Evolutionary conservation across 2,797 vertebrate species (phyloP), one percentile per base, ranked within the genome.

Genomic region (Tarsius wallacei): DNA sequence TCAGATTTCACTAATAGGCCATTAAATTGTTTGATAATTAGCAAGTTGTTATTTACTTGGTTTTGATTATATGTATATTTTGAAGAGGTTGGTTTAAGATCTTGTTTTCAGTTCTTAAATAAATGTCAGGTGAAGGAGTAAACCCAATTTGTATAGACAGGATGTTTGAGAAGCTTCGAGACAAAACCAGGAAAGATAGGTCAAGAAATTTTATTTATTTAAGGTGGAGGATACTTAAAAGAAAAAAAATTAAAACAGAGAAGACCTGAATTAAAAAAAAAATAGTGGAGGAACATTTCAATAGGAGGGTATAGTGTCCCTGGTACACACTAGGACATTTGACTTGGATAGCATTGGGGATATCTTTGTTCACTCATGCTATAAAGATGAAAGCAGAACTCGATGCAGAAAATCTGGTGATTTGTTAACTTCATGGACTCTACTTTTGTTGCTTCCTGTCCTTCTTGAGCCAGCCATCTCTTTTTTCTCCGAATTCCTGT

Each of bases 1-100:
- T 81, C 76, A 31, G 1, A 19, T 90, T 88, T 83, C 85, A 61
- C 49, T 89, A 22, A 57, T 49, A 31, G 59, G 15, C 77, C n/a
- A 95, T 22, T 70, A 47, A 82, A 91, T 5, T 68, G 59, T 71
- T 49, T 90, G 55, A 36, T 36, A 80, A 64, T 78, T 88, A 86
- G 3, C 13, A 82, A 74, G 22, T 14, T 8, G 13, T 71, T 89
- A 9, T 66, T 86, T 42, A 80, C 36, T 81, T 78, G 57, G 14
- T 66, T 95, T 83, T 49, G n/a, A 49, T 64, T 74, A 51, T 10
- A 55, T 78, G 59, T 36, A 22, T 33, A 86, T 14, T 76, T 31
- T 77, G n/a, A 91, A 82, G 49, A 70, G 33, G 3, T 21, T 33
- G 22, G 12, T 11, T 16, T 91, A 92, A 77, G 57, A 82, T 4